Evolutionary conservation across 1,140 invertebrate genomes (phyloP).

Genomic region (Drosophila pachea): DNA sequence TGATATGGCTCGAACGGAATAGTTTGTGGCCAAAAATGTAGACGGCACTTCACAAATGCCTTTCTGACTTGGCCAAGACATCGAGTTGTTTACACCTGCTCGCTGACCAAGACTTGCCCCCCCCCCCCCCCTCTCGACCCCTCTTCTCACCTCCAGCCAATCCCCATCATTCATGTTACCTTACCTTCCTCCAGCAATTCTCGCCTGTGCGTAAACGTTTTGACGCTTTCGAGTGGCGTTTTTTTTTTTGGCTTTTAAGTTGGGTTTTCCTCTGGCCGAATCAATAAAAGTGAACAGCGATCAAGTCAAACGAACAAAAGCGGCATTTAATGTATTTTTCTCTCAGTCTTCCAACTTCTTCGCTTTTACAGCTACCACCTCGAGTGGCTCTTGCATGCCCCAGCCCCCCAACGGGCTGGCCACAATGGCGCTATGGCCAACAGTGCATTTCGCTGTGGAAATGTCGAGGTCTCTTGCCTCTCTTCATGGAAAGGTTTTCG

Average conservation of each 20-base stretch:
- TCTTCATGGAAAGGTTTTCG: conserved; percentile 49
- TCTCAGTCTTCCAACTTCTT: background rate
- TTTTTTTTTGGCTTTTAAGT: conserved; percentile 32
- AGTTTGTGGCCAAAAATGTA: background rate
- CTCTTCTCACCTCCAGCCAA: no score
- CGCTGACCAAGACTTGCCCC: background rate
- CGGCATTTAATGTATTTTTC: conserved; percentile 32
- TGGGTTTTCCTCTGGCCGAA: conserved; percentile 22
- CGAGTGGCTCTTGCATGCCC: background rate
- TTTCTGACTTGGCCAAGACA: background rate
- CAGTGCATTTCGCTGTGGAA: conserved; percentile 14
- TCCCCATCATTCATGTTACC: no score
- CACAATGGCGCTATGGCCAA: conserved; percentile 3
- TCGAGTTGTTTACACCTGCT: conserved; percentile 21
- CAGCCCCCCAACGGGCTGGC: background rate
- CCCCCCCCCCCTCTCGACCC: background rate
- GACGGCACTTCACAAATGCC: conserved; percentile 17
- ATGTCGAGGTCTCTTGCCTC: conserved; percentile 24
- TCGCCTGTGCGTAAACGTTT: conserved; percentile 23
- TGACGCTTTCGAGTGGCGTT: conserved; percentile 35
- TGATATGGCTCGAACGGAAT: conserved; percentile 24
- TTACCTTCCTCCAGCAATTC: background rate
- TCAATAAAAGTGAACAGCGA: conserved; percentile 36
- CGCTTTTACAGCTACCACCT: conserved; percentile 39
- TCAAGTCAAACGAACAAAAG: conserved; percentile 42